phyloP scores from a whole-genome alignment of 2,113 vertebrate species.

The Gallinago media region DNA sequence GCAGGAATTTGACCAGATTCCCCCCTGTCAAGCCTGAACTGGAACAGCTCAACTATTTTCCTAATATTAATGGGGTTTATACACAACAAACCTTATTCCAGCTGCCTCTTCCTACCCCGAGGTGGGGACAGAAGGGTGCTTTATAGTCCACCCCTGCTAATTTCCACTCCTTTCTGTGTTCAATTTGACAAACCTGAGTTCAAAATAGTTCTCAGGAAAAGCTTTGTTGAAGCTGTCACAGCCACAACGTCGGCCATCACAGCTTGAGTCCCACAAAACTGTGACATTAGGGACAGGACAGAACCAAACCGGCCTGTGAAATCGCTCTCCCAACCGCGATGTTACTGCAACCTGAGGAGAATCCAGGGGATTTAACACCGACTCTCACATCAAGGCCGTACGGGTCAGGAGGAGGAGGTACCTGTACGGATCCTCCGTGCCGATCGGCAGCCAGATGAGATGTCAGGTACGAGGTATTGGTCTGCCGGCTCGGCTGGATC shows the following conservation, averaged over 20 bases:
- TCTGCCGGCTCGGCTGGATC: constrained; percentile 93
- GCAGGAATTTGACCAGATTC: not conserved
- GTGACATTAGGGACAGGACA: rapidly evolving
- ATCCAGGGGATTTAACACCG: not conserved
- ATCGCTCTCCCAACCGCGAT: not conserved
- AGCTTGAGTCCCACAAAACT: not conserved
- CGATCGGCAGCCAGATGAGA: constrained; percentile 97
- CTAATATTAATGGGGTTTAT: not conserved
- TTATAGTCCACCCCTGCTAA: not conserved
- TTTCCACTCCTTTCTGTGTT: not conserved
- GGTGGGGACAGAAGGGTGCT: not conserved
- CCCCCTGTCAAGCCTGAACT: not conserved
- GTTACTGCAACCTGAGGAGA: not conserved
- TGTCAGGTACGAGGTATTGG: constrained; percentile 96
- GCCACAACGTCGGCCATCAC: not conserved
- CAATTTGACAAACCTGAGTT: not conserved
- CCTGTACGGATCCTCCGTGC: constrained; percentile 99
- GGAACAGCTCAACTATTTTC: not conserved
- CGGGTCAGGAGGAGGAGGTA: constrained; percentile 67
- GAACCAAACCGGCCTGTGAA: not conserved
- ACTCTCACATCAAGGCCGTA: not conserved
- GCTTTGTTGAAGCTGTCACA: rapidly evolving
- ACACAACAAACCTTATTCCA: not conserved
- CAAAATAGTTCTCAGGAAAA: not conserved
- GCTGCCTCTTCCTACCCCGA: not conserved